Evolutionary conservation across 2,113 vertebrate species (phyloP).

Genomic region (Numida meleagris): DNA sequence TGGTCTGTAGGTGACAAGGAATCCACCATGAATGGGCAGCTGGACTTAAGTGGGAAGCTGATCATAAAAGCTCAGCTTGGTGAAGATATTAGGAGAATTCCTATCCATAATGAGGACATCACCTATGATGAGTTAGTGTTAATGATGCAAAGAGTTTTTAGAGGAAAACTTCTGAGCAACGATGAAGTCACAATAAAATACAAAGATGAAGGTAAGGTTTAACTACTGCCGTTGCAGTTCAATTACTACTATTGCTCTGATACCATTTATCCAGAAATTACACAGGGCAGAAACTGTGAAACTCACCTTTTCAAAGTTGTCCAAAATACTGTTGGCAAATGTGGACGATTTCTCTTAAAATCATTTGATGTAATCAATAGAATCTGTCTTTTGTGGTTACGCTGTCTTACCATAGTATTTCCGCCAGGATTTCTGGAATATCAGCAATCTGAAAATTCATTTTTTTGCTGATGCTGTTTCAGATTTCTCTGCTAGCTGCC

Average conservation of each 20-base stretch:
- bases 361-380: not conserved
- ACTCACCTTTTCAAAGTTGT: not conserved
- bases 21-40: constrained; percentile 95
- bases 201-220: constrained; percentile 93
- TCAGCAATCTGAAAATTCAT: not conserved
- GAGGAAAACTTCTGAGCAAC: constrained; percentile 95
- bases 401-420: not conserved
- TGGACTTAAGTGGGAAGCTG: constrained; percentile 97
- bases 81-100: constrained; percentile 97
- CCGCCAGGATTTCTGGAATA: not conserved
- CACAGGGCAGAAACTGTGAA: not conserved
- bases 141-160: constrained; percentile 99
- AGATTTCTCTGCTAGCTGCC: not conserved
- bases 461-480: not conserved
- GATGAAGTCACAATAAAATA: constrained; percentile 99
- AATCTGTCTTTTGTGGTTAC: not conserved
- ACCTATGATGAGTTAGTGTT: constrained; percentile 98
- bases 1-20: constrained; percentile 72
- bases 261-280: not conserved
- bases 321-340: not conserved
- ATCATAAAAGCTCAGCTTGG: constrained; percentile 99
- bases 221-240: not conserved
- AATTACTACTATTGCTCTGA: not conserved
- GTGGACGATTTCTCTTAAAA: not conserved
- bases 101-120: constrained; percentile 99